Percentiles rank a stretch among this genome's conserved stretches.
phyloP scores from a whole-genome alignment of 1,140 invertebrate genomes.

The Sinonovacula constricta region DNA sequence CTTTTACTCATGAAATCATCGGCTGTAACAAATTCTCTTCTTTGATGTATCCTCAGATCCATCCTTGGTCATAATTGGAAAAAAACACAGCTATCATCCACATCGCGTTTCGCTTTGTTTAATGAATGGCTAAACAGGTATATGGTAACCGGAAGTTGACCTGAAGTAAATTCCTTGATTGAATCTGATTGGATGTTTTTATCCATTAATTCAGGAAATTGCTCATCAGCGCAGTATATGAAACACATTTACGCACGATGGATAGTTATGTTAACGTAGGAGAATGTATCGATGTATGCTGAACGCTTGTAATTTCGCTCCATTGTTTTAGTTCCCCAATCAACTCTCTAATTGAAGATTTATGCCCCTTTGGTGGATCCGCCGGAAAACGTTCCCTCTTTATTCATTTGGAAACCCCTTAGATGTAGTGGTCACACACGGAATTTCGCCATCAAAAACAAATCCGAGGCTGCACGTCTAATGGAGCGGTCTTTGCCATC shows the following conservation, averaged over 20 bases:
- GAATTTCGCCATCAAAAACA: slow-evolving; percentile 53
- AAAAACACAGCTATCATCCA: not conserved
- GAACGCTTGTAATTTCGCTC: slow-evolving; percentile 45
- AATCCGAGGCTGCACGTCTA: slow-evolving; percentile 43
- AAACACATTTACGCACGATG: slow-evolving; percentile 50
- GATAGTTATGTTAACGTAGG: slow-evolving; percentile 44
- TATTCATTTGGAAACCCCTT: slow-evolving; percentile 50
- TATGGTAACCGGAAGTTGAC: slow-evolving; percentile 41
- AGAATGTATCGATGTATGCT: no score
- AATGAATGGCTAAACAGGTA: not conserved
- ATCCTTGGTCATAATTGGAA: not conserved
- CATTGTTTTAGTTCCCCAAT: slow-evolving; percentile 51
- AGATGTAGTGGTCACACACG: slow-evolving; percentile 49
- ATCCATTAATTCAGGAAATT: slow-evolving; percentile 55
- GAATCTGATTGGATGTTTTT: slow-evolving; percentile 53
- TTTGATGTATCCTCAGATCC: not conserved
- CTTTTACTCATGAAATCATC: not conserved
- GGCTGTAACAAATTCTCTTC: not conserved
- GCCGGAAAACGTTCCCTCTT: slow-evolving; percentile 43
- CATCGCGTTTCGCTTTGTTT: not conserved
- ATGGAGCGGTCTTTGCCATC: slow-evolving; percentile 40
- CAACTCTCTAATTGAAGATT: slow-evolving; percentile 50
- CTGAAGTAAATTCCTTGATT: slow-evolving; percentile 49
- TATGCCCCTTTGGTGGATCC: slow-evolving; percentile 24
- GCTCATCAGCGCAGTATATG: slow-evolving; percentile 25